phyloP scores from a whole-genome alignment of 2,888 invertebrate genomes.

The Ernsta delagoae region DNA sequence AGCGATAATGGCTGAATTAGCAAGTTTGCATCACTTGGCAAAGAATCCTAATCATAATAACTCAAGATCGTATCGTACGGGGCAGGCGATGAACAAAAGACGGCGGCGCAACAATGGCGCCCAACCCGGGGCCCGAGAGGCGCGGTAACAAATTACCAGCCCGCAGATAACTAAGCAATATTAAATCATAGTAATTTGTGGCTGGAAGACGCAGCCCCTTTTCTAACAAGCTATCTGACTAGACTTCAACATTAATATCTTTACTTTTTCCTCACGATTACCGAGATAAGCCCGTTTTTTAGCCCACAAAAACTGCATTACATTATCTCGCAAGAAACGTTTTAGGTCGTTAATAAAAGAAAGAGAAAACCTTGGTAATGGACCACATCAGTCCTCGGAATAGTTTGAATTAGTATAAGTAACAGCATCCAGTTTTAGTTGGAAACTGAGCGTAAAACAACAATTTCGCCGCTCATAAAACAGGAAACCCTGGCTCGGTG shows the following conservation, averaged over 20 bases:
- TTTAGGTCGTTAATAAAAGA: constrained; percentile 10
- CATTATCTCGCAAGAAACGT: constrained; percentile 6
- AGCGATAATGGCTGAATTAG: constrained; percentile 79
- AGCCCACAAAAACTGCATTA: constrained; percentile 28
- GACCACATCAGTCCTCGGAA: constrained; percentile 41
- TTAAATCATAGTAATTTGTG: constrained; percentile 85
- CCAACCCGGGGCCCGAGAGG: constrained; percentile 69
- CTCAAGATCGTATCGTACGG: constrained; percentile 80
- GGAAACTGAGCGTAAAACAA: constrained; percentile 66
- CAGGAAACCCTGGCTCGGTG: constrained; percentile 62
- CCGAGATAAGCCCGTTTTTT: constrained; percentile 48
- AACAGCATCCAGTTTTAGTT: constrained; percentile 62
- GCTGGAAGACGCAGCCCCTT: constrained; percentile 74
- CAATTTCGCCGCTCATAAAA: constrained; percentile 76
- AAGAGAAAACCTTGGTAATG: constrained; percentile 33
- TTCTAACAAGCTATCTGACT: constrained; percentile 66
- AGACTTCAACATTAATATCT: constrained; percentile 58
- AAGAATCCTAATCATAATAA: constrained; percentile 85
- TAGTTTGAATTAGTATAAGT: constrained; percentile 64
- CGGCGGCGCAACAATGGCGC: constrained; percentile 79
- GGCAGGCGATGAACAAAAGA: constrained; percentile 83
- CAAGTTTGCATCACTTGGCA: constrained; percentile 78
- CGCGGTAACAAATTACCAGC: constrained; percentile 82
- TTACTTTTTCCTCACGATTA: constrained; percentile 54
- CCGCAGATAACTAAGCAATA: constrained; percentile 84